phyloP scores from a whole-genome alignment of 2,113 vertebrate species.

The Misgurnus anguillicaudatus region DNA sequence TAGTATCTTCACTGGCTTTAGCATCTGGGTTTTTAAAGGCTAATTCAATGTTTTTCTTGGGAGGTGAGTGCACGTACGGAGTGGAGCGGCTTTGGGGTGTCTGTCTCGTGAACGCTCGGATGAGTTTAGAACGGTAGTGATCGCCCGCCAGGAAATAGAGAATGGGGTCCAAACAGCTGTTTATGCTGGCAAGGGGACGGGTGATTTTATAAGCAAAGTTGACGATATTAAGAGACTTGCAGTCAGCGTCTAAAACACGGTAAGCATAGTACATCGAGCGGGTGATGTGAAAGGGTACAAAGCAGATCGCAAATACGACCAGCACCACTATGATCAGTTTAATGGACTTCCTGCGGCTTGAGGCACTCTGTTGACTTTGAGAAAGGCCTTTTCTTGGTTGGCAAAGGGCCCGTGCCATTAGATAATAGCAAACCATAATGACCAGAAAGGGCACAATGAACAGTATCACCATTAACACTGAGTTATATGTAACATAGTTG shows the following conservation, averaged over 20 bases:
- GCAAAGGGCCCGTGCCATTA: constrained; percentile 83
- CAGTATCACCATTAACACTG: constrained; percentile 82
- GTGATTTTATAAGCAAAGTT: constrained; percentile 93
- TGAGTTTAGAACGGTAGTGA: constrained; percentile 78
- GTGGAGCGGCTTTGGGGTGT: constrained; percentile 16
- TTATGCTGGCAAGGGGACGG: constrained; percentile 86
- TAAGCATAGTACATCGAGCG: constrained; percentile 87
- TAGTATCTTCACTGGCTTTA: constrained; percentile 35
- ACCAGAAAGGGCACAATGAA: constrained; percentile 86
- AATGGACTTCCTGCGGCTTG: constrained; percentile 79
- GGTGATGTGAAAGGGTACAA: constrained; percentile 93
- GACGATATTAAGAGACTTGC: constrained; percentile 81
- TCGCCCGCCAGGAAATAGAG: constrained; percentile 89
- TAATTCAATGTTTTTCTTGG: constrained; percentile 50
- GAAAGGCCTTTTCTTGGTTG: constrained; percentile 66
- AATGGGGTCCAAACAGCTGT: constrained; percentile 93
- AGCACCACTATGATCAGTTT: constrained; percentile 85
- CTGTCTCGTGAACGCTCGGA: constrained; percentile 54
- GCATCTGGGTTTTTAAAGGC: constrained; percentile 54
- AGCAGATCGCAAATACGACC: constrained; percentile 85
- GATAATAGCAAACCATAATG: constrained; percentile 84
- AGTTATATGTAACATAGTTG: constrained; percentile 86
- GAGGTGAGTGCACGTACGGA: constrained; percentile 47
- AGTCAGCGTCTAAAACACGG: constrained; percentile 77
- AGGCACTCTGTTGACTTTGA: constrained; percentile 47